Percentiles rank a stretch among this genome's conserved stretches.
Conservation (phyloP, 2,113 vertebrate genomes). For the Takifugu bimaculatus region DNA sequence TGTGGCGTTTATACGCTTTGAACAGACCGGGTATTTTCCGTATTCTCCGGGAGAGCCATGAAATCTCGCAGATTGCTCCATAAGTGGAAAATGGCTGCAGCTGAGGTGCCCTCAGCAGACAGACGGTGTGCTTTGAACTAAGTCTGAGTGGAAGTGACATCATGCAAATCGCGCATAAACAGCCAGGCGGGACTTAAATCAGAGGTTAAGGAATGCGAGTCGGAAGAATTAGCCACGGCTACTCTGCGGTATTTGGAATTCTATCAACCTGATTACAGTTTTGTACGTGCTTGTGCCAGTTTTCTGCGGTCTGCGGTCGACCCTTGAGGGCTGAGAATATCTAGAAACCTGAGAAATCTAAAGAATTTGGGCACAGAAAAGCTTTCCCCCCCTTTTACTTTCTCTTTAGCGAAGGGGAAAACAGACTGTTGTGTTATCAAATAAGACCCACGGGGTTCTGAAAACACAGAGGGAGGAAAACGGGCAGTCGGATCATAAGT, state of each 20-base stretch:
- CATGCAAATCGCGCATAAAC: constrained; percentile 11
- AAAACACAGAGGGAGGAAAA: constrained; percentile 28
- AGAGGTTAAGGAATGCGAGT: constrained; percentile 19
- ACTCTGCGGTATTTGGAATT: constrained; percentile 15
- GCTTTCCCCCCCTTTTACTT: too few relatives aligned
- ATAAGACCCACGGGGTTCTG: constrained; percentile 45
- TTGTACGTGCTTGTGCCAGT: not conserved
- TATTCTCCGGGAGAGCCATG: constrained; percentile 35
- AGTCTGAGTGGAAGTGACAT: constrained; percentile 16
- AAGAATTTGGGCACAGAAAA: constrained; percentile 15
- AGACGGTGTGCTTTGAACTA: constrained; percentile 40
- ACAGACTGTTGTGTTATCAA: constrained; percentile 58
- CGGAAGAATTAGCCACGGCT: constrained; percentile 11
- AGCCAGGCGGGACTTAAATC: not conserved
- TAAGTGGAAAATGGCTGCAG: constrained; percentile 38
- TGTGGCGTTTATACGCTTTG: constrained; percentile 18
- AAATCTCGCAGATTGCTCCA: constrained; percentile 47
- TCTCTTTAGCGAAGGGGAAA: constrained; percentile 17
- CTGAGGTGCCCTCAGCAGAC: constrained; percentile 31
- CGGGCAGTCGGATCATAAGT: constrained; percentile 35
- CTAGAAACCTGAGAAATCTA: constrained; percentile 5
- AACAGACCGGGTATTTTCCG: constrained; percentile 29
- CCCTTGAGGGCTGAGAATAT: constrained; percentile 3
- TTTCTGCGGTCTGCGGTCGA: constrained; percentile 7
- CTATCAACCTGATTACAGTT: constrained; percentile 7